phyloP scores from a whole-genome alignment of 2,888 invertebrate species.

The Drosophila emarginata region DNA sequence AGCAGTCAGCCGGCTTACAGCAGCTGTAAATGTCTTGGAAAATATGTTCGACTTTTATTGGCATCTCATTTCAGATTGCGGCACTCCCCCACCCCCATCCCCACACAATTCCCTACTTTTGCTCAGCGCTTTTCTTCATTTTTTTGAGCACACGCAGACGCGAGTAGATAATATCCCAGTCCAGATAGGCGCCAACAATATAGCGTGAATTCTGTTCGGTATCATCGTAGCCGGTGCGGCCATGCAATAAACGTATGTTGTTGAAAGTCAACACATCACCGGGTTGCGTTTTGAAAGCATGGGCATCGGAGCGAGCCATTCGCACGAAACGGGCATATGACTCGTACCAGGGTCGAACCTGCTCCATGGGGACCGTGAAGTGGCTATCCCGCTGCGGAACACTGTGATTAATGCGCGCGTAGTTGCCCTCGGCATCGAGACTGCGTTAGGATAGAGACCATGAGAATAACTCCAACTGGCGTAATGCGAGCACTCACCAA shows the following conservation, averaged over 20 bases:
- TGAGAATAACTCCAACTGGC: too few relatives aligned
- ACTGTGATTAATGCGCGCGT: constrained; percentile 87
- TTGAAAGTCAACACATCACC: constrained; percentile 89
- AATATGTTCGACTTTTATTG: constrained; percentile 61
- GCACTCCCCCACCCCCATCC: too few relatives aligned
- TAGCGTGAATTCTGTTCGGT: constrained; percentile 84
- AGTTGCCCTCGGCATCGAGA: constrained; percentile 83
- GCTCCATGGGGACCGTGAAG: constrained; percentile 85
- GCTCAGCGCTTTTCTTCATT: not conserved
- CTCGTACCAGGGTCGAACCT: constrained; percentile 87
- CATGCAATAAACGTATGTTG: constrained; percentile 89
- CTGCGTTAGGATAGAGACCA: constrained; percentile 41
- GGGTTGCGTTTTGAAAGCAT: constrained; percentile 86
- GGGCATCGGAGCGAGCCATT: constrained; percentile 85
- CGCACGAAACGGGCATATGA: constrained; percentile 86
- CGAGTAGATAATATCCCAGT: constrained; percentile 91
- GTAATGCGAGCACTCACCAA: constrained; percentile 81
- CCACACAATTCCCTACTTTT: too few relatives aligned
- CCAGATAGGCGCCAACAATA: constrained; percentile 89
- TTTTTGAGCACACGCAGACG: constrained; percentile 81
- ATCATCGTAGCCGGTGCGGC: constrained; percentile 87
- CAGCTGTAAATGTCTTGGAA: constrained; percentile 66
- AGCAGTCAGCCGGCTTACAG: constrained; percentile 10
- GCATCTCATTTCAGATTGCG: not conserved
- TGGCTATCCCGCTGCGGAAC: constrained; percentile 89